Base-by-base conservation (phyloP, 2,797 vertebrate species). In the Sebastes itinus region DNA sequence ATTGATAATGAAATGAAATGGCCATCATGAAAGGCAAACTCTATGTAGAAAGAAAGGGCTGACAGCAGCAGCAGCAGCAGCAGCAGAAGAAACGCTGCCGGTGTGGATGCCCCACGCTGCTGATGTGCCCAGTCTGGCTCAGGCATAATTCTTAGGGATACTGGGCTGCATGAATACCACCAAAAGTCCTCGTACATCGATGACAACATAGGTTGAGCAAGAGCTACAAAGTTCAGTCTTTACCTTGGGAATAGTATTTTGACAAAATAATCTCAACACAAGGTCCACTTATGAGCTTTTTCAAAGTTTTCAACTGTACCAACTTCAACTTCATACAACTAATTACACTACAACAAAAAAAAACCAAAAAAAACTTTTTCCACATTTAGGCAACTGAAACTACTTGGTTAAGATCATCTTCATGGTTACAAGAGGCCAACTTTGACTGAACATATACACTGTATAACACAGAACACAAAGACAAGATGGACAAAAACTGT, bases 281-380 rank as follows among this genome's bases (percentile, higher is more conserved):
- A 20, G 2, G 27, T 30, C 16, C 27, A 30, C 1, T 61, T 60
- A n/a, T 18, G 20, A 32, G 18, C 28, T 61, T 32, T 61, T 12
- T 12, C 30, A 33, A 33, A 33, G 60, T 18, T 61, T n/a, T 61
- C 20, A 32, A n/a, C 60, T 13, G 20, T 22, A 33, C 12, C 18
- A n/a, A 33, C 30, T 35, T 22, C 23, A 49, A 18, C 6, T 49
- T 18, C 46, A 20, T 52, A n/a, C 8, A 52, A n/a, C 49, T 20
- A 52, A 52, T 52, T 52, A 52, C 49, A 52, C 58, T 58, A 58
- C 23, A 65, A 64, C 1, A 23, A 49, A 67, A 52, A 14, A 16
- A 18, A 6, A 4, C 0, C 0, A 13, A 30, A 1, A 23, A 32
- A 6, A 6, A 42, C 7, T 5, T 16, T 22, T 33, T n/a, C 28